Evolutionary conservation across 2,113 vertebrate species (phyloP), one percentile per base, ranked within the genome.

Genomic region (Seriola dumerili): DNA sequence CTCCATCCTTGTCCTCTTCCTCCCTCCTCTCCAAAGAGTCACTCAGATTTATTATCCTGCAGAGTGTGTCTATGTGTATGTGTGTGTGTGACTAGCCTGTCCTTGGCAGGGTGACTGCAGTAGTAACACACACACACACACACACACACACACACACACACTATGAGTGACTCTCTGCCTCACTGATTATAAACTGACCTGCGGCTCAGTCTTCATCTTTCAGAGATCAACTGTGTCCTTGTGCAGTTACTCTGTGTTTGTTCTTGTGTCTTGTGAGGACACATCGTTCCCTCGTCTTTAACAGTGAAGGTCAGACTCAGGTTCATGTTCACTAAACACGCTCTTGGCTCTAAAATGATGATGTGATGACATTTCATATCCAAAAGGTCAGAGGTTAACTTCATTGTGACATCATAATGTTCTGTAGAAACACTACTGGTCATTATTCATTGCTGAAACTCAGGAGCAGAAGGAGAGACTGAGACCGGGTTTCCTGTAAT

Each of bases 11-110:
- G 13, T 74, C 61, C 14, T 58, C 25, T 5, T 68, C 29, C 29
- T n/a, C 36, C n/a, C 34, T 54, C 19, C 42, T 29, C 71, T 64
- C 48, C 44, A 34, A 42, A 14, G 0, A 78, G 25, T 74, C 66
- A 8, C 71, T 84, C 63, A 65, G 72, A 91, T 86, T 85, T 88
- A 87, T 88, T 57, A 63, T 75, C 72, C 85, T 83, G 88, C 84
- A 73, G 84, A 3, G 50, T 1, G 57, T 46, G 58, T 65, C 68
- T 38, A 66, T 48, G 58, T 66, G 36, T 40, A 21, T 40, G 62
- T 40, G 62, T n/a, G 21, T 21, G 58, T 32, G 58, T 16, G 48
- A 50, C 17, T 44, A 9, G 12, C 17, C 58, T 62, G 61, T 65
- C 62, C 62, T 65, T 65, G 62, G 36, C 38, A 23, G 36, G 21